Percentiles rank a stretch among this genome's conserved stretches.
phyloP scores from a whole-genome alignment of 2,797 vertebrate species.

The Denticeps clupeoides region DNA sequence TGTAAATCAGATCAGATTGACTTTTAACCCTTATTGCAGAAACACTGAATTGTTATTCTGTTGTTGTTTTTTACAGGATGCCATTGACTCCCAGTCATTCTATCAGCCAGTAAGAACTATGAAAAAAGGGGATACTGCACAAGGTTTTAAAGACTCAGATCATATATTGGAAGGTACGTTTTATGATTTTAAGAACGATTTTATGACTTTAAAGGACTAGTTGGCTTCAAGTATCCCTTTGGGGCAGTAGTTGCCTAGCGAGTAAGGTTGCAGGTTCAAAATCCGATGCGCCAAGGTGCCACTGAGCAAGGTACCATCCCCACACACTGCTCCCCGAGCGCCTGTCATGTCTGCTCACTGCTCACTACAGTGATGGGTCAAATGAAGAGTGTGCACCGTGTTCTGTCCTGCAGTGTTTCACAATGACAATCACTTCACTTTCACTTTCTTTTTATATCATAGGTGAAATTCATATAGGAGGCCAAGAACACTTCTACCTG shows the following conservation, averaged over 20 bases:
- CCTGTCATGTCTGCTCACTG: no score
- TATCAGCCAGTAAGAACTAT: slow-evolving; percentile 63
- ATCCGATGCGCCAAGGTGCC: no score
- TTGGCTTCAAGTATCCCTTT: no score
- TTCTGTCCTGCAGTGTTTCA: no score
- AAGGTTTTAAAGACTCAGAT: slow-evolving; percentile 81
- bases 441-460: slow-evolving; percentile 13
- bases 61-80: slow-evolving; percentile 65
- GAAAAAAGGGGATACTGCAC: slow-evolving; percentile 70
- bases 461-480: slow-evolving; percentile 85
- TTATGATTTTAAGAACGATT: neutral
- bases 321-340: no score
- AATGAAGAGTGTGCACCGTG: no score
- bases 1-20: slow-evolving; percentile 2
- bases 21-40: no score
- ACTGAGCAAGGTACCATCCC: no score
- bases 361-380: no score
- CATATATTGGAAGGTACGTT: slow-evolving; percentile 73
- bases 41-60: no score
- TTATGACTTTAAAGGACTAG: neutral
- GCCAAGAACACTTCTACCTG: slow-evolving; percentile 95
- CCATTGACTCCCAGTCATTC: slow-evolving; percentile 77
- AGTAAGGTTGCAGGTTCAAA: no score
- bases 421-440: neutral
- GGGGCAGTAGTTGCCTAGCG: no score